phyloP scores from a whole-genome alignment of 2,888 invertebrate species.

The Apodemia hepburni region DNA sequence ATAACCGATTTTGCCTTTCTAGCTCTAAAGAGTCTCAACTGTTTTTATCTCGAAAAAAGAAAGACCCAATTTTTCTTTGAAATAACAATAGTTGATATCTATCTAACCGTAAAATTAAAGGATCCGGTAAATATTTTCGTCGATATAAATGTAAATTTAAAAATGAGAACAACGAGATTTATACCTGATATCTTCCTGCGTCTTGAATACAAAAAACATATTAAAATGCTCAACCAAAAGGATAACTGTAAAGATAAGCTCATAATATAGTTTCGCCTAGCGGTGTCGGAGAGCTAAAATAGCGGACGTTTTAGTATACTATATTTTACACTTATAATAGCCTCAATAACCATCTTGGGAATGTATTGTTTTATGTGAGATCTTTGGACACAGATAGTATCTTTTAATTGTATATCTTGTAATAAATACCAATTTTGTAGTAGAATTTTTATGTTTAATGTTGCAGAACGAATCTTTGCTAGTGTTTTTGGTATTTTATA shows the following conservation, averaged over 20 bases:
- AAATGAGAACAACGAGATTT: constrained; percentile 13
- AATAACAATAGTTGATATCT: too few relatives aligned
- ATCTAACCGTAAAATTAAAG: background rate
- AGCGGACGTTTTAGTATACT: background rate
- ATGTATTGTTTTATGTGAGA: background rate
- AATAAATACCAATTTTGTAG: background rate
- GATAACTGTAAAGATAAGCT: constrained; percentile 62
- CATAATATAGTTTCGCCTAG: constrained; percentile 47
- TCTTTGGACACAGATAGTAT: background rate
- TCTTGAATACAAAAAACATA: constrained; percentile 54
- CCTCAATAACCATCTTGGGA: background rate
- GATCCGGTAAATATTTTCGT: background rate
- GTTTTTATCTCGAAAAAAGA: too few relatives aligned
- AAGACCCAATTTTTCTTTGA: too few relatives aligned
- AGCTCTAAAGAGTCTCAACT: too few relatives aligned
- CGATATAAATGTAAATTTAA: constrained; percentile 4
- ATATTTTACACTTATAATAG: background rate
- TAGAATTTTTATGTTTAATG: background rate
- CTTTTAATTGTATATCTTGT: background rate
- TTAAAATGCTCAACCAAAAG: constrained; percentile 48
- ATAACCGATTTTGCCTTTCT: too few relatives aligned
- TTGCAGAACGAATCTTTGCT: background rate
- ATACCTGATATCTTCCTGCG: constrained; percentile 32
- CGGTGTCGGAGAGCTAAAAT: constrained; percentile 36
- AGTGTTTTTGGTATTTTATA: background rate